These are phyloP conservation scores for Magallana ariakensis DNA, from an alignment of 1,140 invertebrate genomes.

Conservation along the genomic window DNA sequence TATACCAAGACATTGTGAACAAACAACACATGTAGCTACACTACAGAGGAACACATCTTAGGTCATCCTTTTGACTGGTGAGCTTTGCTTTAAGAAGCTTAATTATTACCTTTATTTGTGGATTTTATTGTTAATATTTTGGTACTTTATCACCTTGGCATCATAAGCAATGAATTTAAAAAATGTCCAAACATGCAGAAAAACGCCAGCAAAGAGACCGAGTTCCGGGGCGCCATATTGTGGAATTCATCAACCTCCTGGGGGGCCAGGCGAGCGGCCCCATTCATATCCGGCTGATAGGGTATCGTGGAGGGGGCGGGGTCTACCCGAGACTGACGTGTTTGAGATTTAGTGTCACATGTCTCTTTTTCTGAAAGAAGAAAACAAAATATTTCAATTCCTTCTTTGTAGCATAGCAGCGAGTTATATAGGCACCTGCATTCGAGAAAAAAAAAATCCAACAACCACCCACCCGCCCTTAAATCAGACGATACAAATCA, in stretches of 20 bases:
- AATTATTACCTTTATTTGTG: neutral
- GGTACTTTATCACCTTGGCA: neutral
- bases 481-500: too few relatives aligned
- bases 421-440: too few relatives aligned
- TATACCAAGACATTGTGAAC: too few relatives aligned
- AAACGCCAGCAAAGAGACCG: neutral
- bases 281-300: neutral
- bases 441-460: too few relatives aligned
- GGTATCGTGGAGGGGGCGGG: neutral
- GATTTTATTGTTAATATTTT: neutral
- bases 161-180: neutral
- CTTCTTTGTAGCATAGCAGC: too few relatives aligned
- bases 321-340: neutral
- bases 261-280: neutral
- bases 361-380: conserved; percentile 4
- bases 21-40: too few relatives aligned
- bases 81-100: neutral
- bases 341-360: neutral
- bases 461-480: too few relatives aligned
- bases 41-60: too few relatives aligned
- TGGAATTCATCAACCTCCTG: neutral
- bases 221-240: neutral
- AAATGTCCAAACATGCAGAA: neutral
- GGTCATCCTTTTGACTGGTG: neutral
- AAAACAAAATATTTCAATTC: neutral